A percentile compares a stretch with the other conserved stretches of the same genome.
phyloP scores from a whole-genome alignment of 1,140 invertebrate genomes.

The Saxidomus purpurata region DNA sequence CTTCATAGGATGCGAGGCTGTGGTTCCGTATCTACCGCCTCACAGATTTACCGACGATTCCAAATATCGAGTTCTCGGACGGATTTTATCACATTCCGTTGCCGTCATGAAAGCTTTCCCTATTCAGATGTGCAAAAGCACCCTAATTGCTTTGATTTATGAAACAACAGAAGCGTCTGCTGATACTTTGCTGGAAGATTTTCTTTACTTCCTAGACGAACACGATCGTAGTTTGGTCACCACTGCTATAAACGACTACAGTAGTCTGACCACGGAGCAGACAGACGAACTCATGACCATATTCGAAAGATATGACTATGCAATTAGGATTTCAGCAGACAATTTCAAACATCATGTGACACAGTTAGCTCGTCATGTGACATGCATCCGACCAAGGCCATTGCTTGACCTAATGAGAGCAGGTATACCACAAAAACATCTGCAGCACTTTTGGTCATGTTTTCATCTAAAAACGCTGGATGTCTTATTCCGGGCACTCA shows the following conservation, averaged over 20 bases:
- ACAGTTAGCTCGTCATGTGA: constrained; percentile 16
- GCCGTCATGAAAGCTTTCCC: constrained; percentile 27
- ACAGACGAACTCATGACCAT: constrained; percentile 2
- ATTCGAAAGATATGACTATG: constrained; percentile 45
- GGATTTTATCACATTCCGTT: constrained; percentile 52
- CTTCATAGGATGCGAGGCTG: constrained; percentile 14
- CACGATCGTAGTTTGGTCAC: constrained; percentile 15
- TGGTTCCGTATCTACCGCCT: constrained; percentile 28
- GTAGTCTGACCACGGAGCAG: constrained; percentile 4
- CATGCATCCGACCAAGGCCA: constrained; percentile 22
- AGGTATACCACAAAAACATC: constrained; percentile 29
- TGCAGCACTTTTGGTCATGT: constrained; percentile 24
- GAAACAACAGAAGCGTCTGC: constrained; percentile 26
- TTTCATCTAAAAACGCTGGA: neutral
- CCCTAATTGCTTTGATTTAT: constrained; percentile 47
- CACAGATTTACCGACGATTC: constrained; percentile 12
- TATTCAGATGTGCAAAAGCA: constrained; percentile 26
- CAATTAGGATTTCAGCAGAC: neutral
- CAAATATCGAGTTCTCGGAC: constrained; percentile 21
- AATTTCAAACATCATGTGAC: constrained; percentile 37
- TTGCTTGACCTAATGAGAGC: constrained; percentile 39
- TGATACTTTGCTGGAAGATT: constrained; percentile 23
- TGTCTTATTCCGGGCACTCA: constrained; percentile 19
- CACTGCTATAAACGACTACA: neutral
- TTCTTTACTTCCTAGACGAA: constrained; percentile 28